phyloP scores from a whole-genome alignment of 2,113 vertebrate genomes.

The Nerophis ophidion region DNA sequence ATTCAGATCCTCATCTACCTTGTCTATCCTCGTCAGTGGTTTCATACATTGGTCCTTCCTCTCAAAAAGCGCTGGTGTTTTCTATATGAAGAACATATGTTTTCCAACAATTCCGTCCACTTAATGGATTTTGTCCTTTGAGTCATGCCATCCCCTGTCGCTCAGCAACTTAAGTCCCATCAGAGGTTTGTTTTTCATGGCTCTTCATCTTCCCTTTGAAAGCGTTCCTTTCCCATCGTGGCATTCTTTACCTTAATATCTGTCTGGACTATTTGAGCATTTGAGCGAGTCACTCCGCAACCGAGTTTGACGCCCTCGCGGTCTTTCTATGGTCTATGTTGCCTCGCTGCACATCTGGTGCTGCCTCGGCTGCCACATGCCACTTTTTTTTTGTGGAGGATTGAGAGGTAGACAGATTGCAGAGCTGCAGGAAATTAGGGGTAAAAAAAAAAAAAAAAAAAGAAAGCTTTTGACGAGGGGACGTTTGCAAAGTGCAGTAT shows the following conservation, averaged over 20 bases:
- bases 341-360: conserved; percentile 62
- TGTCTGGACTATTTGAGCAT: conserved; percentile 42
- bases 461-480: conserved; percentile 38
- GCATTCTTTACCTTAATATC: conserved; percentile 15
- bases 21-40: conserved; percentile 52
- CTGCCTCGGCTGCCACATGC: conserved; percentile 40
- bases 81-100: conserved; percentile 44
- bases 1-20: conserved; percentile 11
- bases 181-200: conserved; percentile 17
- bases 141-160: conserved; percentile 22
- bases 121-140: conserved; percentile 29
- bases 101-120: conserved; percentile 30
- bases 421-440: conserved; percentile 50
- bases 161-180: conserved; percentile 19
- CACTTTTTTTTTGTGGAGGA: conserved; percentile 24
- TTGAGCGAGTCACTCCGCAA: conserved; percentile 16
- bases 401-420: conserved; percentile 30
- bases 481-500: conserved; percentile 32
- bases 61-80: conserved; percentile 39
- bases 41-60: conserved; percentile 33
- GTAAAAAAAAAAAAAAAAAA: conserved; percentile 30
- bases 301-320: conserved; percentile 27
- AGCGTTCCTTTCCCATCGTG: conserved; percentile 3
- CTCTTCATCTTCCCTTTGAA: conserved; percentile 33
- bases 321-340: conserved; percentile 46